phyloP scores from a whole-genome alignment of 2,113 vertebrate species.

The Semnornis frantzii region DNA sequence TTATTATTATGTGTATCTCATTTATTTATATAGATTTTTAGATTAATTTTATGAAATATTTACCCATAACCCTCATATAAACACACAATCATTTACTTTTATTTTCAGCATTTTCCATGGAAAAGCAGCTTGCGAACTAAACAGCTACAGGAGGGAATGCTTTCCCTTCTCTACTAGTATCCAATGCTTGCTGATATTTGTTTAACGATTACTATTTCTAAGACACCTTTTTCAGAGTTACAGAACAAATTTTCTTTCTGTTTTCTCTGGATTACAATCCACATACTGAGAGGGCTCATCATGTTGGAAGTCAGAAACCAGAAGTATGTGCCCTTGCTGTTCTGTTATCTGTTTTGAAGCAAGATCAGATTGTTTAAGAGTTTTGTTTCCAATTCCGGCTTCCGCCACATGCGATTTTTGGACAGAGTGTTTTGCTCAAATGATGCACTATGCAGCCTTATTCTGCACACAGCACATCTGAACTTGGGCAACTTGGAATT shows the following conservation, averaged over 20 bases:
- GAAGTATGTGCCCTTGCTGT: background rate
- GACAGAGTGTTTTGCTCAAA: background rate
- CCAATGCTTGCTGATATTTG: slow-evolving; percentile 57
- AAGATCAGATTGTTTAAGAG: background rate
- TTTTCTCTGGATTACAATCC: slow-evolving; percentile 49
- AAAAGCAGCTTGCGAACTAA: slow-evolving; percentile 6
- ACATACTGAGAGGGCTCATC: slow-evolving; percentile 22
- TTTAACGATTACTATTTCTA: slow-evolving; percentile 68
- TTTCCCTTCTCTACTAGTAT: slow-evolving; percentile 27
- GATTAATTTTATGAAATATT: background rate
- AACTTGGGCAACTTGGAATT: rapidly evolving
- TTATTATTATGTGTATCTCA: rapidly evolving
- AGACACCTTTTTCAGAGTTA: slow-evolving; percentile 32
- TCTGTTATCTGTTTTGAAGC: slow-evolving; percentile 9
- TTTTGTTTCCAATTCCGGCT: background rate
- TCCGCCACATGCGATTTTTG: background rate
- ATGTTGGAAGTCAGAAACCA: background rate
- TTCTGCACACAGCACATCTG: background rate
- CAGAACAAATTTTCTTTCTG: slow-evolving; percentile 14
- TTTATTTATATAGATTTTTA: background rate
- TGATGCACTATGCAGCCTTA: rapidly evolving
- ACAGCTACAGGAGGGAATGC: background rate
- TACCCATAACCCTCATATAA: background rate
- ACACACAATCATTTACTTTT: background rate
- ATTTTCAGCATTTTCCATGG: slow-evolving; percentile 40